Evolutionary conservation across 2,113 vertebrate genomes (phyloP).

Genomic region (Pavo muticus): DNA sequence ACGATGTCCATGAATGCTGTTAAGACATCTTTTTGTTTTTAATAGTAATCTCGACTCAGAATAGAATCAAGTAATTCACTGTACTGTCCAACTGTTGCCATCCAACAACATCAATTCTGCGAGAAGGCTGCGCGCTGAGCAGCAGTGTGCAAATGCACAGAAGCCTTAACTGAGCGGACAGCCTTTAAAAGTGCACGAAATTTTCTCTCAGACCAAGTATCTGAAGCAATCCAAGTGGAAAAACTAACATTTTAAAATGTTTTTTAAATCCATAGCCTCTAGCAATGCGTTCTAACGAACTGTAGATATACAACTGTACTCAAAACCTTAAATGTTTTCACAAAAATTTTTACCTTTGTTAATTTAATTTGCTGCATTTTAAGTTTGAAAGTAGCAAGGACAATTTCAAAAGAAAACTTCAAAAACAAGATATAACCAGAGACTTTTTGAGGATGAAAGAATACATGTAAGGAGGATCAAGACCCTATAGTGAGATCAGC

Average conservation of each 20-base stretch:
- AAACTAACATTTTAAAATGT: not conserved
- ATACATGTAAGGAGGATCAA: slow-evolving; percentile 55
- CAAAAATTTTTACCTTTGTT: slow-evolving; percentile 53
- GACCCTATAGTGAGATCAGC: slow-evolving; percentile 69
- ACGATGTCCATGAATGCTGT: not conserved
- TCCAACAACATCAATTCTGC: not conserved
- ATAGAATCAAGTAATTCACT: not conserved
- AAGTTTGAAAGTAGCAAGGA: slow-evolving; percentile 58
- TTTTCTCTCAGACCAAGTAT: slow-evolving; percentile 12
- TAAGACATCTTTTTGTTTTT: not conserved
- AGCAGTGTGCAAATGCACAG: not conserved
- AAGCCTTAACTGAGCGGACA: not conserved
- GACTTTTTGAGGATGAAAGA: slow-evolving; percentile 66
- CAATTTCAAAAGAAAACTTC: slow-evolving; percentile 66
- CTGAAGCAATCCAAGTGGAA: not conserved
- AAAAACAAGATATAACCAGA: slow-evolving; percentile 62
- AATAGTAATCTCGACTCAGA: not conserved
- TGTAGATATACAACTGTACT: not conserved
- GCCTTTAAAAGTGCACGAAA: not conserved
- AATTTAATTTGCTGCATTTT: slow-evolving; percentile 58
- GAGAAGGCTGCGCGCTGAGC: not conserved
- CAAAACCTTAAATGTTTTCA: slow-evolving; percentile 43
- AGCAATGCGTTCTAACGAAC: not conserved
- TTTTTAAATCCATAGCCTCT: not conserved
- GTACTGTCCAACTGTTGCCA: not conserved